Percentiles rank a stretch among this genome's conserved stretches.
These are phyloP conservation scores for Prionace glauca DNA, from an alignment of 2,797 vertebrate genomes.

Conservation along the genomic window DNA sequence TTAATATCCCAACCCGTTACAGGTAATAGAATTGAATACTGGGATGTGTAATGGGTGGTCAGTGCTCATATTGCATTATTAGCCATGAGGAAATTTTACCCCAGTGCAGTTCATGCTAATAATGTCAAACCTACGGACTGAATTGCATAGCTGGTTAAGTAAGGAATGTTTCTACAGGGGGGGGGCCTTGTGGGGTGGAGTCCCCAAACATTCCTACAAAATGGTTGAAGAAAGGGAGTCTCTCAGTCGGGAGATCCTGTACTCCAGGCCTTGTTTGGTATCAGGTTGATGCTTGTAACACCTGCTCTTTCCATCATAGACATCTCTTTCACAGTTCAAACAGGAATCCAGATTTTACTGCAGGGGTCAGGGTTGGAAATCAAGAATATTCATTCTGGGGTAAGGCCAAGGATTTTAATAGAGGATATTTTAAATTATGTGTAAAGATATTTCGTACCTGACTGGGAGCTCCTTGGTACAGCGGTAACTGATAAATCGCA, in stretches of 20 bases:
- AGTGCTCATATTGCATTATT: not conserved
- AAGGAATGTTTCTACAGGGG: not conserved
- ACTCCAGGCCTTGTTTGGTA: not conserved
- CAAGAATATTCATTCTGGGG: not conserved
- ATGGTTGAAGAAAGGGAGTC: not conserved
- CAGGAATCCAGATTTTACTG: not conserved
- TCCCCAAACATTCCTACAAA: not conserved
- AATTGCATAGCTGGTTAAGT: not conserved
- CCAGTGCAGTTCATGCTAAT: not conserved
- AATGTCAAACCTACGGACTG: not conserved
- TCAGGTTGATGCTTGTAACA: not conserved
- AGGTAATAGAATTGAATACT: not conserved
- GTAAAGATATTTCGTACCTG: conserved; percentile 41
- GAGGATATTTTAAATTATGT: not conserved
- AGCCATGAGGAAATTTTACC: not conserved
- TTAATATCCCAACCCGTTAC: not conserved
- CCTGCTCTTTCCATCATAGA: not conserved
- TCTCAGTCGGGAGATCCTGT: not conserved
- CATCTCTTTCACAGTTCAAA: not conserved
- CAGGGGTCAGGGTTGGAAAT: not conserved
- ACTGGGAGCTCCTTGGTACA: conserved; percentile 46
- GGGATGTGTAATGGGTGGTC: not conserved
- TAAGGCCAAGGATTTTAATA: not conserved
- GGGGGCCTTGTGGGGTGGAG: too few species aligned
- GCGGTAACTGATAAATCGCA: conserved; percentile 44